Conservation (phyloP, 2,113 vertebrate genomes). For the Strix aluco region DNA sequence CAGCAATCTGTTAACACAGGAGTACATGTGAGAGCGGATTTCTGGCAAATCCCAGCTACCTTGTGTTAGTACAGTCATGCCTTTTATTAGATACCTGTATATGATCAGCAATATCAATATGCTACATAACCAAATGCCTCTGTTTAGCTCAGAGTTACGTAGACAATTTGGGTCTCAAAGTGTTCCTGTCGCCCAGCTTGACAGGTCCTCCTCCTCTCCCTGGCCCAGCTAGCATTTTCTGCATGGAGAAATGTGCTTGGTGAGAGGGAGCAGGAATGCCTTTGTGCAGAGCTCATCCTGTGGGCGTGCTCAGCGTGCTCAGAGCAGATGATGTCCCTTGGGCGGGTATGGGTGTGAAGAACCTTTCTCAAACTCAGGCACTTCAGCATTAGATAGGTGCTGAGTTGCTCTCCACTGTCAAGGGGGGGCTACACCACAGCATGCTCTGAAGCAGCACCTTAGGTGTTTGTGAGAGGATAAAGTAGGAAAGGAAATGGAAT, state of each 20-base stretch:
- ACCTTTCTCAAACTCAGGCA: not conserved
- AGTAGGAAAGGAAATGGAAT: not conserved
- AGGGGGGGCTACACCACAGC: not conserved
- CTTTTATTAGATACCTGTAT: not conserved
- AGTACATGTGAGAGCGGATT: not conserved
- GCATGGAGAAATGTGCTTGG: accelerated
- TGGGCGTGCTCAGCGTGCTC: accelerated
- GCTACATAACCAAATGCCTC: not conserved
- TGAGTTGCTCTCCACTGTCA: not conserved
- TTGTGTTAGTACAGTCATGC: not conserved
- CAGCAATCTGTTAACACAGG: not conserved
- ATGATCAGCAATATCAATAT: accelerated
- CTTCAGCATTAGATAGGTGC: not conserved
- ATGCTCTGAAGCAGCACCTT: not conserved
- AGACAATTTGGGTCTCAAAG: not conserved
- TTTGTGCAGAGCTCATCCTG: not conserved
- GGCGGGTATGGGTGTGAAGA: accelerated
- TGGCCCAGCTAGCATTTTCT: not conserved
- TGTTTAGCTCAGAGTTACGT: accelerated
- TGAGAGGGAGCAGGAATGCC: accelerated
- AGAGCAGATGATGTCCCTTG: not conserved
- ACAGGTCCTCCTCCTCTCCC: not conserved
- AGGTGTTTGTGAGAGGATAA: not conserved
- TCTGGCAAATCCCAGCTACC: not conserved
- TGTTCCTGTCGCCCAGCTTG: not conserved